Evolutionary conservation across 2,797 vertebrate genomes (phyloP), one percentile per base, ranked within the genome.

Genomic region (Pantherophis vulpinus): DNA sequence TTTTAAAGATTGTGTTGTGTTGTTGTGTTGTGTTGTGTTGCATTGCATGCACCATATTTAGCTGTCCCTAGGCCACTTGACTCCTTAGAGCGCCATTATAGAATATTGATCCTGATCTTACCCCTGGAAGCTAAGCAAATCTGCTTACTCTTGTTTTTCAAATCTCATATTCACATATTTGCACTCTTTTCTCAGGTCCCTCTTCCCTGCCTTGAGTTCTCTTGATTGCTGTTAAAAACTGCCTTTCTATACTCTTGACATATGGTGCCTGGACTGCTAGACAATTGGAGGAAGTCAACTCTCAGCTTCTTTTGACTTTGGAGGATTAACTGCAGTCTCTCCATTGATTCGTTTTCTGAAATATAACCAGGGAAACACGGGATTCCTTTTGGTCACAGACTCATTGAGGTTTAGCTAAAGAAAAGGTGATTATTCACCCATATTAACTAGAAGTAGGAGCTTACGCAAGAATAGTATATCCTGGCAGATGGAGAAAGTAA

Each of bases 401-500:
- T 90, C n/a, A 23, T 55, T 5, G 51, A 25, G 16, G 29, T 63
- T 91, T 94, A 37, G 1, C 10, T 90, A 92, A 51, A 0, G 42
- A 94, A 79, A 42, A 2, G 20, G 91, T 56, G 23, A 88, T 8
- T 37, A 55, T 61, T 16, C 1, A 25, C 2, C 18, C n/a, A 54
- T 90, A 63, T 25, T 37, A 1, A 25, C 79, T 91, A 63, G 51
- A 32, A 87, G 4, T 32, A 54, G 86, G 0, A 27, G 32, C 1
- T 47, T 92, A 83, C 91, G 90, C 87, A 94, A 87, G 92, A 93
- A 79, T 79, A 89, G 20, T 4, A 32, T 12, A 20, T 90, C 92
- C 94, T 94, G 93, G 90, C 42, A 95, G 93, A 87, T 93, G 92
- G 93, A 92, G 91, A 92, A 94, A 91, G 54, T 32, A 93, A 93